Base-by-base conservation (phyloP, 2,888 invertebrate species). In the Orthosia cruda region DNA sequence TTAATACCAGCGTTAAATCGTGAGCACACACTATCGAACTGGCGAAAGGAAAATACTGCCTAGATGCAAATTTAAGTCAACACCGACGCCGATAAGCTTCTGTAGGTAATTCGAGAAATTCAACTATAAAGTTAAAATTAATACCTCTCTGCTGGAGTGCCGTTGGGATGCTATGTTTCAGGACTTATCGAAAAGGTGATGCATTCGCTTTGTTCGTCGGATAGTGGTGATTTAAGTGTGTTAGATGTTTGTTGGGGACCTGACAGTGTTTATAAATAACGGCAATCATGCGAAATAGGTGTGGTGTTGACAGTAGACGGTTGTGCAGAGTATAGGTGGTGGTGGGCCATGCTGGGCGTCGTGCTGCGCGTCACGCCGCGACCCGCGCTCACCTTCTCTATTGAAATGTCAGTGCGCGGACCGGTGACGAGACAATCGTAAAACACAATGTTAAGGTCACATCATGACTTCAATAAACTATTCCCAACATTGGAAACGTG, bases 381-480 rank as follows among this genome's bases (percentile, higher is more conserved):
- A 96, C 96, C 96, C 89, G 87, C 84, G 92, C 92, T 96, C 95
- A 96, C 96, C 96, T 95, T 93, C 93, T 92, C 96, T 94, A 96
- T 96, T 96, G 96, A 96, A 96, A 96, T 96, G 96, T 96, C 96
- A 95, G 94, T 94, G 93, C 91, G 93, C 93, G 92, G 94, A 92
- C 94, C 93, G 89, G 93, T 96, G 96, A 96, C 94, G 96, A 96
- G 96, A 94, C 96, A 96, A 96, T 96, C 95, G 95, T 95, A 96
- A 95, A 96, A 94, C 94, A 96, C 95, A 96, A 96, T 95, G 96
- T 96, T 95, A 95, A 96, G 96, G 96, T 96, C 96, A 95, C 93
- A 96, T 95, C 96, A 96, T 96, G 96, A 95, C 96, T 96, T 96
- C 96, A 95, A 96, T 96, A 96, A 96, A 96, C 95, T 93, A 96